Evolutionary conservation across 2,113 vertebrate genomes (phyloP), one percentile per base, ranked within the genome.

Genomic region (Isichthys henryi): DNA sequence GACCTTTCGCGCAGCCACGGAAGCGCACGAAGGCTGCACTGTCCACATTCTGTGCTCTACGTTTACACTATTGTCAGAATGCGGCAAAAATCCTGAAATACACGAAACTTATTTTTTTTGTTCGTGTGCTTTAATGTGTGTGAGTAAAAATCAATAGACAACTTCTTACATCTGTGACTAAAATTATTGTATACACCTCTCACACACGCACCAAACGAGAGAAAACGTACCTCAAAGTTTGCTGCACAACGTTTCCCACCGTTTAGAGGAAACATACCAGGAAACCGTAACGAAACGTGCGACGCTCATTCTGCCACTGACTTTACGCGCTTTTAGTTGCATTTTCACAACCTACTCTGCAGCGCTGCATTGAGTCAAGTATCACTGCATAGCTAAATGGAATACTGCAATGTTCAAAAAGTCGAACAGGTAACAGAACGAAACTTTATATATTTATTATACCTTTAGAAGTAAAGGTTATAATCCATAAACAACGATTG

Each of bases 1-100:
- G 89, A 88, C 89, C 89, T 35, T 39, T 43, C 5, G 39, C 39
- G 70, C 39, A 89, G 35, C 88, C 88, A 45, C 39, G 31, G 49
- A 83, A 58, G 49, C 50, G 84, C 49, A 39, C 21, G 23, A 52
- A 58, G 53, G 13, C 27, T 84, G 27, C 88, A 10, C 27, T 43
- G 77, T 21, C 88, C 88, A 21, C 35, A 4, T 80, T 77, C 88
- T 35, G 15, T 27, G 48, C 17, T 1, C 70, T 13, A 49, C 50
- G 10, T 84, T 82, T 58, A 83, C 10, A 52, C 5, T 45, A 21
- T 82, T 43, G 49, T 11, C 52, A 83, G 27, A 56, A 89, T 5
- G 48, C 17, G 6, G 6, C 10, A 45, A 27, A 27, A n/a, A 11
- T 27, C 23, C 21, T 9, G 23, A 62, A n/a, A 62, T n/a, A 62